phyloP scores from a whole-genome alignment of 1,140 invertebrate genomes.

The Amyelois transitella region DNA sequence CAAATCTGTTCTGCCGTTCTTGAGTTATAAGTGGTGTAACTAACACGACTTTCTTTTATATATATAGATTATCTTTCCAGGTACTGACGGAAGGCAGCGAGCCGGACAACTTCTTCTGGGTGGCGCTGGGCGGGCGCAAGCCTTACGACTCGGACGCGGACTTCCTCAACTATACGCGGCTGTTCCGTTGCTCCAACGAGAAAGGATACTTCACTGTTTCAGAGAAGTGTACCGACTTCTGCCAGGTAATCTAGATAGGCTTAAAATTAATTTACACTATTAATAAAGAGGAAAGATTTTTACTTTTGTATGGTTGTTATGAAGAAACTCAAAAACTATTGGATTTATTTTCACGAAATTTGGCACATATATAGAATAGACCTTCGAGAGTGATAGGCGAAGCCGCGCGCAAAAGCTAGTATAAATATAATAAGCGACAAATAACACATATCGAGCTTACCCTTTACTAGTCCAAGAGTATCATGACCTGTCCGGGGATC shows the following conservation, averaged over 20 bases:
- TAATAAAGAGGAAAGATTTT: too few relatives aligned
- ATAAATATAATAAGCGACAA: too few relatives aligned
- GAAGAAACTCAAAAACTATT: too few relatives aligned
- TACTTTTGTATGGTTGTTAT: not conserved
- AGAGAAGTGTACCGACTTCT: constrained; percentile 99
- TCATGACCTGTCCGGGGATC: too few relatives aligned
- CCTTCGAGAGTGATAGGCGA: too few relatives aligned
- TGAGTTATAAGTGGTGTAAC: constrained; percentile 4
- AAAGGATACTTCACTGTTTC: constrained; percentile 99
- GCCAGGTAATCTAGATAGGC: constrained; percentile 95
- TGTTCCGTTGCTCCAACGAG: constrained; percentile 99
- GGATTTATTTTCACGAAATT: too few relatives aligned
- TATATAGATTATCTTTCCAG: constrained; percentile 40
- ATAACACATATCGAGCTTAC: too few relatives aligned
- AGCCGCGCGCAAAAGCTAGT: too few relatives aligned
- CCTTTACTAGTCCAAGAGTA: too few relatives aligned
- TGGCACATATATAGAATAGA: too few relatives aligned
- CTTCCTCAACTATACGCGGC: constrained; percentile 94
- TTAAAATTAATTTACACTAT: not conserved
- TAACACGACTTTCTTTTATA: constrained; percentile 12
- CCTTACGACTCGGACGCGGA: constrained; percentile 93
- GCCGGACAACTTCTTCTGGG: constrained; percentile 99
- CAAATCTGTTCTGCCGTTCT: not conserved
- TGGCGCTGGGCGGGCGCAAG: constrained; percentile 94
- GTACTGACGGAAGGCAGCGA: constrained; percentile 97